A percentile compares a stretch with the other conserved stretches of the same genome.
Evolutionary conservation across 2,113 vertebrate species (phyloP).

Genomic region (Rhinopomastus cyanomelas): DNA sequence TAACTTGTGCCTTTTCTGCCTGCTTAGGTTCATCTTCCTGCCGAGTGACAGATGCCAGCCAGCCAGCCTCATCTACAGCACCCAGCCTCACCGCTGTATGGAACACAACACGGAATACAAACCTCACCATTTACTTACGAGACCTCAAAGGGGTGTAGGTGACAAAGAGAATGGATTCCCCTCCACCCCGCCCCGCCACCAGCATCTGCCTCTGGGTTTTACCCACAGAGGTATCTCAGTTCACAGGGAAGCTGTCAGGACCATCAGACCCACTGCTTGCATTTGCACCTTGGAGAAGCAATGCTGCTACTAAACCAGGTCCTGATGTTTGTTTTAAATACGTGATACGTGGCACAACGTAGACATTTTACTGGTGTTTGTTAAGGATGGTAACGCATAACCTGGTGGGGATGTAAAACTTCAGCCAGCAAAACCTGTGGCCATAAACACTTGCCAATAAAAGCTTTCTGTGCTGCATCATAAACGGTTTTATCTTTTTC

Average conservation of each 20-base stretch:
- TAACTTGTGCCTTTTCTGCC: not conserved
- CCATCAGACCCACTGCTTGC: not conserved
- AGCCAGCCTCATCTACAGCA: not conserved
- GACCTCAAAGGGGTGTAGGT: not conserved
- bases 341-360: not conserved
- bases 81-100: not conserved
- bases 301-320: not conserved
- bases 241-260: not conserved
- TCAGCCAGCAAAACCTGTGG: not conserved
- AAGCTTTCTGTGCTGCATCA: not conserved
- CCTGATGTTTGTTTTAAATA: not conserved
- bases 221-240: not conserved
- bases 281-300: accelerated
- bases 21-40: not conserved
- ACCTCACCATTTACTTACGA: not conserved
- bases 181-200: not conserved
- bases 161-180: not conserved
- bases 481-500: not conserved
- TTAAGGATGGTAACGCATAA: not conserved
- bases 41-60: not conserved
- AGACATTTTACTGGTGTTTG: not conserved
- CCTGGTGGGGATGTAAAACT: not conserved
- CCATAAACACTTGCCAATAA: conserved; percentile 12
- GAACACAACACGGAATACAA: not conserved
- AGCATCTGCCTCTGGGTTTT: not conserved